A percentile compares a stretch with the other conserved stretches of the same genome.
phyloP scores from a whole-genome alignment of 2,888 invertebrate genomes.

The Megastigmus dorsalis region DNA sequence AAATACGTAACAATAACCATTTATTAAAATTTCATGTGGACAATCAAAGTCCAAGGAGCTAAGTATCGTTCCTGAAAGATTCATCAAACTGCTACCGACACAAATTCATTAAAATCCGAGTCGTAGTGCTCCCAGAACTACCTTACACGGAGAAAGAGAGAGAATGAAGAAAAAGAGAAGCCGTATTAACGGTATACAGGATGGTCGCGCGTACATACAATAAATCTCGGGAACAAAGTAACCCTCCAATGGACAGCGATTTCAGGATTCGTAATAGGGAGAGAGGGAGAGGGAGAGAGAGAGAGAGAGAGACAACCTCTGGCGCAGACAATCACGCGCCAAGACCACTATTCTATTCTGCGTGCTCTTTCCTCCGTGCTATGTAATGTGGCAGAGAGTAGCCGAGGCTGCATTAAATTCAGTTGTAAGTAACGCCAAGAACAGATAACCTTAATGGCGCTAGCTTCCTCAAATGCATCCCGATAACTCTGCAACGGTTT shows the following conservation, averaged over 20 bases:
- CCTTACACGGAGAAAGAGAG: not conserved
- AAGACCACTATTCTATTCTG: slow-evolving; percentile 34
- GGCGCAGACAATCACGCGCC: slow-evolving; percentile 28
- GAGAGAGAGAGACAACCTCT: slow-evolving; percentile 33
- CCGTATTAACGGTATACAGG: slow-evolving; percentile 42
- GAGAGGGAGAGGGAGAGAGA: no score
- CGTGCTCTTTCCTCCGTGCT: no score
- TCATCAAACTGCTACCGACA: slow-evolving; percentile 29
- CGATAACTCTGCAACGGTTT: slow-evolving; percentile 60
- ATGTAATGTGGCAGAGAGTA: slow-evolving; percentile 5
- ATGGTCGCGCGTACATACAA: slow-evolving; percentile 11
- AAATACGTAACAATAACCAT: no score
- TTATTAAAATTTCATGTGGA: no score
- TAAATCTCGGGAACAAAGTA: slow-evolving; percentile 53
- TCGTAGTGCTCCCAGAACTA: not conserved
- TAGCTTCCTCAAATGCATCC: slow-evolving; percentile 65
- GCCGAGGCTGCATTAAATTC: slow-evolving; percentile 64
- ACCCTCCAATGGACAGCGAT: slow-evolving; percentile 41
- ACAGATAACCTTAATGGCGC: slow-evolving; percentile 67
- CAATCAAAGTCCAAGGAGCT: no score
- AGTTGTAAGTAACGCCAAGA: slow-evolving; percentile 64
- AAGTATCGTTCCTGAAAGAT: slow-evolving; percentile 38
- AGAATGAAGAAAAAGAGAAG: slow-evolving; percentile 15
- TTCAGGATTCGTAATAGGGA: slow-evolving; percentile 48
- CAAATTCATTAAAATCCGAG: slow-evolving; percentile 49